These are phyloP conservation scores for Cyclophora albipunctata DNA, from an alignment of 2,888 invertebrate species.

Conservation along the genomic window DNA sequence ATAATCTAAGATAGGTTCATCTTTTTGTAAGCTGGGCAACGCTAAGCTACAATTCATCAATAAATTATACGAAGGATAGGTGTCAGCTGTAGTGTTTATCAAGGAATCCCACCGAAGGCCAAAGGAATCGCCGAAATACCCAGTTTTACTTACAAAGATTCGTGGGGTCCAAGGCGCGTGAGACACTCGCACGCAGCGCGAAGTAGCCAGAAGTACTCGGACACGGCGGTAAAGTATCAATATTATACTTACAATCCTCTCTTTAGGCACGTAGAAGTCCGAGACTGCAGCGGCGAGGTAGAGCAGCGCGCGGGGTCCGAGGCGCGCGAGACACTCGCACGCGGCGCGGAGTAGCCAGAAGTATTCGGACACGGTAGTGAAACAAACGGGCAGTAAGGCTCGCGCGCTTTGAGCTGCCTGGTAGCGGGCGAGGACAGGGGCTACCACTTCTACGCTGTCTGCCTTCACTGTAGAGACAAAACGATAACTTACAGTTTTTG, in stretches of 20 bases:
- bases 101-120: no score
- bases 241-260: slow-evolving; percentile 85
- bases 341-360: slow-evolving; percentile 91
- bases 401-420: slow-evolving; percentile 85
- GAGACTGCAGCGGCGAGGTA: slow-evolving; percentile 99
- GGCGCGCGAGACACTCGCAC: slow-evolving; percentile 82
- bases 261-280: slow-evolving; percentile 97
- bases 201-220: slow-evolving; percentile 94
- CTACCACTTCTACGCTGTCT: slow-evolving; percentile 82
- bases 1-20: no score
- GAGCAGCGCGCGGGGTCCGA: slow-evolving; percentile 83
- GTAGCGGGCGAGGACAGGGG: slow-evolving; percentile 83
- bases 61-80: no score
- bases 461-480: slow-evolving; percentile 75
- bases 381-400: slow-evolving; percentile 83
- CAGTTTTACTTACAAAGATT: no score
- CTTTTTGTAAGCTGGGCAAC: no score
- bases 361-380: slow-evolving; percentile 93
- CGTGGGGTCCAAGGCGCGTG: slow-evolving; percentile 78
- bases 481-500: no score
- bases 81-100: no score
- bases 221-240: slow-evolving; percentile 83
- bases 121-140: no score
- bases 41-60: no score
- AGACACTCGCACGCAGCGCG: slow-evolving; percentile 88